Evolutionary conservation across 2,113 vertebrate genomes (phyloP).

Genomic region (Pholis gunnellus): DNA sequence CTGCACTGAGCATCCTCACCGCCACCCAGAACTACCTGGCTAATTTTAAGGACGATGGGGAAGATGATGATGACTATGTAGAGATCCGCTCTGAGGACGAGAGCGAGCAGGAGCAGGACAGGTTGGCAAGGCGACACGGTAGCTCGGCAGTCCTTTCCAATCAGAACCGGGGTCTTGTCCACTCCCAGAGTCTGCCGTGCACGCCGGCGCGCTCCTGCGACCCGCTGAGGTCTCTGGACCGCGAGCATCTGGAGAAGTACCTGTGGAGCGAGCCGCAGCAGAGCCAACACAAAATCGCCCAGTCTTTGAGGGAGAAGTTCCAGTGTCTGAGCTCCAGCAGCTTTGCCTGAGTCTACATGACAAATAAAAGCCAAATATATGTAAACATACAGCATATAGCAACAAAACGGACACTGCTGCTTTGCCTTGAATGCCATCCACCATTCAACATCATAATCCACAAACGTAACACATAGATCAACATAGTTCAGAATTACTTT

Average conservation of each 20-base stretch:
- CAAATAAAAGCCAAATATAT: constrained; percentile 59
- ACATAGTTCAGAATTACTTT: constrained; percentile 22
- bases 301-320: constrained; percentile 96
- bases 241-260: constrained; percentile 90
- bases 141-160: constrained; percentile 52
- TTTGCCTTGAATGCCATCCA: constrained; percentile 46
- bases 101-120: constrained; percentile 67
- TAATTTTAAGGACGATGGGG: constrained; percentile 94
- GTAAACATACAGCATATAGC: constrained; percentile 31
- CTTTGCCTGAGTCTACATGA: constrained; percentile 82
- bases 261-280: constrained; percentile 91
- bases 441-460: constrained; percentile 12
- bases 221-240: constrained; percentile 78
- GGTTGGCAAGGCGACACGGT: constrained; percentile 40
- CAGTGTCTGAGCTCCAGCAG: constrained; percentile 99
- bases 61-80: constrained; percentile 94
- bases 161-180: constrained; percentile 49
- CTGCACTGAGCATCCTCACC: constrained; percentile 86
- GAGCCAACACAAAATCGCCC: constrained; percentile 93
- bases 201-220: constrained; percentile 79
- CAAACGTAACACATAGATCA: constrained; percentile 20
- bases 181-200: constrained; percentile 78
- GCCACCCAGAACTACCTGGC: constrained; percentile 95
- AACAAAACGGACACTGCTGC: constrained; percentile 59
- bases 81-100: constrained; percentile 98